phyloP scores from a whole-genome alignment of 2,797 vertebrate species.

The Takifugu rubripes region DNA sequence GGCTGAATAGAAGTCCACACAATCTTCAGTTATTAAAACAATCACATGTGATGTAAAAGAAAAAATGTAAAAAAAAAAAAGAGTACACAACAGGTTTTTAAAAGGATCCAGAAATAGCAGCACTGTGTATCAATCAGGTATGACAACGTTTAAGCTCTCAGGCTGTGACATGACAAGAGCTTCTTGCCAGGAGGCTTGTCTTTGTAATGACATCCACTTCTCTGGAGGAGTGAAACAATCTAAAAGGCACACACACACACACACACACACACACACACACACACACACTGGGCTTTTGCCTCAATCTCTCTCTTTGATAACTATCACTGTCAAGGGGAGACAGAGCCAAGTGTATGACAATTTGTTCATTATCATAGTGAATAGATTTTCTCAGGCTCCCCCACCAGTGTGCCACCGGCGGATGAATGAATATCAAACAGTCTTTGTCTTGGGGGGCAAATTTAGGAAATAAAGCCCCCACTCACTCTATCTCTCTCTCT shows the following conservation, averaged over 20 bases:
- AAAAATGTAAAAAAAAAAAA: not conserved
- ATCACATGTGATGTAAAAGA: slow-evolving; percentile 14
- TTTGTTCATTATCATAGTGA: slow-evolving; percentile 82
- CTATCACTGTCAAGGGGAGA: slow-evolving; percentile 81
- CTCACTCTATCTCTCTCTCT: slow-evolving; percentile 15
- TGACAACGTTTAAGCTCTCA: slow-evolving; percentile 79
- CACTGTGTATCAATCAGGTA: slow-evolving; percentile 76
- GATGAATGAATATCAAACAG: slow-evolving; percentile 83
- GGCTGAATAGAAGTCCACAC: not conserved
- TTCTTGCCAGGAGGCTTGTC: slow-evolving; percentile 80
- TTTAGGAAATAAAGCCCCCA: slow-evolving; percentile 77
- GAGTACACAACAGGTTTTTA: not conserved
- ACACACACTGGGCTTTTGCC: slow-evolving; percentile 46
- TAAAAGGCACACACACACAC: slow-evolving; percentile 50
- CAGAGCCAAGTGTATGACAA: slow-evolving; percentile 83
- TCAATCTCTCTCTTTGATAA: slow-evolving; percentile 80
- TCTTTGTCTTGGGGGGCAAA: slow-evolving; percentile 82
- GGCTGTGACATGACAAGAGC: slow-evolving; percentile 76
- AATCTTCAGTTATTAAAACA: slow-evolving; percentile 1
- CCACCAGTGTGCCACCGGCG: slow-evolving; percentile 75
- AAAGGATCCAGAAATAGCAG: slow-evolving; percentile 14
- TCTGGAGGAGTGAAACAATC: slow-evolving; percentile 71
- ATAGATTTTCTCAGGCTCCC: slow-evolving; percentile 83
- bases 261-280: slow-evolving; percentile 25
- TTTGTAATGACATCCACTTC: slow-evolving; percentile 84